These are phyloP conservation scores for Pangasius macronema DNA, from an alignment of 2,797 vertebrate species.

Conservation along the genomic window DNA sequence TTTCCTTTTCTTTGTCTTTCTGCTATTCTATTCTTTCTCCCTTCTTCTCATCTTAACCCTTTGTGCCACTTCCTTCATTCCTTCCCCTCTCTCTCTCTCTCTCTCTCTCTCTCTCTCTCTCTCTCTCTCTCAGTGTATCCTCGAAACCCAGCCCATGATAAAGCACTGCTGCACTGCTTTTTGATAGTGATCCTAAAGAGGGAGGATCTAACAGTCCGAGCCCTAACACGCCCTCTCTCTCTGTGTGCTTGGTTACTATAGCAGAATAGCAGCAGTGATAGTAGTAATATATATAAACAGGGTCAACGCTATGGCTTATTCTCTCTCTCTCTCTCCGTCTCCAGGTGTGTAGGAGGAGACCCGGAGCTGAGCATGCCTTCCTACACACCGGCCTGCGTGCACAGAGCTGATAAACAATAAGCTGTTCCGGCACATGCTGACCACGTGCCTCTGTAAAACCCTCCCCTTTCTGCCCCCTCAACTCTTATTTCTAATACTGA, in stretches of 20 bases:
- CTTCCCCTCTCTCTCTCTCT: not conserved
- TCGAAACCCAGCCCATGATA: slow-evolving; percentile 17
- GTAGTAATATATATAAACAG: slow-evolving; percentile 5
- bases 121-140: slow-evolving; percentile 16
- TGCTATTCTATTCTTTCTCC: not conserved
- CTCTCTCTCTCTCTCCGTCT: slow-evolving; percentile 10
- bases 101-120: not conserved
- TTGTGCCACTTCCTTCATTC: not conserved
- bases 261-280: not conserved
- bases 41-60: not conserved
- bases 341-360: slow-evolving; percentile 45
- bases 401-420: not conserved
- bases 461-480: not conserved
- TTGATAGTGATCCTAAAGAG: not conserved
- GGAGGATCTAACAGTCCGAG: not conserved
- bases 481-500: not conserved
- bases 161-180: not conserved
- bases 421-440: not conserved
- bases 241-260: not conserved
- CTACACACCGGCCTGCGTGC: not conserved
- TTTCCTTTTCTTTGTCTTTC: not conserved
- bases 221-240: not conserved
- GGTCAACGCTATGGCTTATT: slow-evolving; percentile 15
- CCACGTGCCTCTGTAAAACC: not conserved
- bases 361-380: slow-evolving; percentile 19